A percentile compares a stretch with the other conserved stretches of the same genome.
These are phyloP conservation scores for Hyaena hyaena DNA, from an alignment of 2,113 vertebrate species.

Conservation along the genomic window DNA sequence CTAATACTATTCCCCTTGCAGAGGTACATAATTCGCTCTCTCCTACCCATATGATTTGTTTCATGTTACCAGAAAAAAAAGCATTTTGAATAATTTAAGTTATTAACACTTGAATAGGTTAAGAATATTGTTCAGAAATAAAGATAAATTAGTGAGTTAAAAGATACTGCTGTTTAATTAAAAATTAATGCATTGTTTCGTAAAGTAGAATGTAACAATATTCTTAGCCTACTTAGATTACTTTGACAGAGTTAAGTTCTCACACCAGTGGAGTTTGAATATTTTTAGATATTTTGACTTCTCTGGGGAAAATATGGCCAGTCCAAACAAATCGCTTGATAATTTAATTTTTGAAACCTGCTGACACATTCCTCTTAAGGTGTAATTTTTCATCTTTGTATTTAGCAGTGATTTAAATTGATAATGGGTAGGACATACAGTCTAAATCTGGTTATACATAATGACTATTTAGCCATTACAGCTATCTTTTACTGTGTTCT, in stretches of 20 bases:
- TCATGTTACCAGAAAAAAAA: neutral
- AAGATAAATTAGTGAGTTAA: neutral
- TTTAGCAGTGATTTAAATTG: neutral
- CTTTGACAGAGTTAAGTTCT: neutral
- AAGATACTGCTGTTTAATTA: neutral
- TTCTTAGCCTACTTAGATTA: neutral
- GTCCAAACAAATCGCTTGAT: slow-evolving; percentile 9
- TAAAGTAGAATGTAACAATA: neutral
- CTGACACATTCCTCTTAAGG: neutral
- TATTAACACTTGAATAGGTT: neutral
- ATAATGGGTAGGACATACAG: neutral
- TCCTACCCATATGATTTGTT: neutral
- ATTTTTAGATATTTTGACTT: slow-evolving; percentile 33
- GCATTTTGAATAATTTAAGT: neutral
- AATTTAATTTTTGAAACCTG: neutral
- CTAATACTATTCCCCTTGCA: neutral
- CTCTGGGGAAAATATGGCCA: neutral
- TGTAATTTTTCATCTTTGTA: neutral
- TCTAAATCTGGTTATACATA: slow-evolving; percentile 7
- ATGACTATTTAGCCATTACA: neutral
- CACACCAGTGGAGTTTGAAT: neutral
- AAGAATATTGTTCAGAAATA: neutral
- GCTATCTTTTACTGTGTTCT: neutral
- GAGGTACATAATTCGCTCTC: neutral
- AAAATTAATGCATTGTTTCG: slow-evolving; percentile 11